Evolutionary conservation across 2,888 invertebrate genomes (phyloP).

Genomic region (Pammene fasciana): DNA sequence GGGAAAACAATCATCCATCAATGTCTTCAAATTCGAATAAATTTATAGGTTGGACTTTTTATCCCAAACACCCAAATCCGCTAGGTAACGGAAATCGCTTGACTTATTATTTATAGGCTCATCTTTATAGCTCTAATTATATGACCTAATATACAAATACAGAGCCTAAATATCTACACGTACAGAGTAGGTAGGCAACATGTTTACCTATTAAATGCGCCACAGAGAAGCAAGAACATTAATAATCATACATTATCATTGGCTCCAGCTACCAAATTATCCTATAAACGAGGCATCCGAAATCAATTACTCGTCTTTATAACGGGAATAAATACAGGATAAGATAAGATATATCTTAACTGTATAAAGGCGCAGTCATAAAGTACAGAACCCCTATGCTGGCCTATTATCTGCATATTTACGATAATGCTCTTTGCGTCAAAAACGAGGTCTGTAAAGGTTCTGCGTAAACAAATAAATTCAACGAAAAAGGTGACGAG

Average conservation of each 20-base stretch:
- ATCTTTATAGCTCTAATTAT: too few relatives aligned
- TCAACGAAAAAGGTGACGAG: conserved; percentile 6
- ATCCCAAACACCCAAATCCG: too few relatives aligned
- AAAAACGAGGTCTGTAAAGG: conserved; percentile 19
- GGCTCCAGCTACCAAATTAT: neutral
- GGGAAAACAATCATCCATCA: too few relatives aligned
- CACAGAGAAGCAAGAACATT: neutral
- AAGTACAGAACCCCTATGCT: conserved; percentile 31
- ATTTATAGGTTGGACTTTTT: too few relatives aligned
- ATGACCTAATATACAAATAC: too few relatives aligned
- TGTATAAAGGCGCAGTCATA: conserved; percentile 30
- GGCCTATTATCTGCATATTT: conserved; percentile 39
- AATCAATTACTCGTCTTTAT: conserved; percentile 18
- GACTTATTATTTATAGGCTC: too few relatives aligned
- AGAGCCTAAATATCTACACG: too few relatives aligned
- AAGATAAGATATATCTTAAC: conserved; percentile 32
- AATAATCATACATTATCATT: neutral
- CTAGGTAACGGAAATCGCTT: too few relatives aligned
- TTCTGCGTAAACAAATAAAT: conserved; percentile 37
- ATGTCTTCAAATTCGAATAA: too few relatives aligned
- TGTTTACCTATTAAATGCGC: neutral
- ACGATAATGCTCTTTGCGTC: conserved; percentile 34
- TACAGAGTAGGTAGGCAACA: neutral
- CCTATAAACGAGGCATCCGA: conserved; percentile 7
- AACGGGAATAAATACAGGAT: conserved; percentile 24